Evolutionary conservation across 1,140 invertebrate genomes (phyloP).

Genomic region (Drosophila mauritiana): DNA sequence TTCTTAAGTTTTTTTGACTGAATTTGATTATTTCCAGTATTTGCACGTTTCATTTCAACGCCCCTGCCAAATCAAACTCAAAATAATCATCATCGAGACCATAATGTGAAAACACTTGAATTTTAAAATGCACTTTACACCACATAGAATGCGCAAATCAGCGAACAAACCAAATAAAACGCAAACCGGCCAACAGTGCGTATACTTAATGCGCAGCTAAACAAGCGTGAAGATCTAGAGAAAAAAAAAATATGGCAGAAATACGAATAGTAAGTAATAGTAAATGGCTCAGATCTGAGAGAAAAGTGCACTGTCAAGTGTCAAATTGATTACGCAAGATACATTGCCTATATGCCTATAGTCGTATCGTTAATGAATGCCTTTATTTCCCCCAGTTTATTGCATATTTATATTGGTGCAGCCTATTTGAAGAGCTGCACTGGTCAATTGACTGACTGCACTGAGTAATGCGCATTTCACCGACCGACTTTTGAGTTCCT

Average conservation of each 20-base stretch:
- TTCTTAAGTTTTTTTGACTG: neutral
- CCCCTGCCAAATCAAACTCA: slow-evolving; percentile 20
- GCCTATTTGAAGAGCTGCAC: slow-evolving; percentile 31
- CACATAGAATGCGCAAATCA: slow-evolving; percentile 54
- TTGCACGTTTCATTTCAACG: slow-evolving; percentile 40
- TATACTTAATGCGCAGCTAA: slow-evolving; percentile 69
- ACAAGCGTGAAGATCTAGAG: slow-evolving; percentile 33
- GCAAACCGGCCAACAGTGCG: slow-evolving; percentile 41
- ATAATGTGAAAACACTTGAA: slow-evolving; percentile 1
- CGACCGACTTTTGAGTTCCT: neutral
- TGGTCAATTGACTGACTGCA: neutral
- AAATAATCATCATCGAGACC: slow-evolving; percentile 6
- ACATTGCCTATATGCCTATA: neutral
- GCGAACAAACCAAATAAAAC: slow-evolving; percentile 35
- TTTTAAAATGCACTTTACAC: slow-evolving; percentile 43
- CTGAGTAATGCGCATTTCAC: slow-evolving; percentile 29
- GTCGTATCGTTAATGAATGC: slow-evolving; percentile 62
- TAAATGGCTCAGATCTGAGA: neutral
- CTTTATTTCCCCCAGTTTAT: slow-evolving; percentile 36
- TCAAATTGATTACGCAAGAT: slow-evolving; percentile 71
- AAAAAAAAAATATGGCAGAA: slow-evolving; percentile 10
- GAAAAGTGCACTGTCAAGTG: slow-evolving; percentile 52
- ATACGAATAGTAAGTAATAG: slow-evolving; percentile 1
- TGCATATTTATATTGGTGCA: slow-evolving; percentile 33
- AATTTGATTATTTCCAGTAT: slow-evolving; percentile 39